Evolutionary conservation across 2,113 vertebrate species (phyloP), one percentile per base, ranked within the genome.

Genomic region (Capricornis sumatraensis): DNA sequence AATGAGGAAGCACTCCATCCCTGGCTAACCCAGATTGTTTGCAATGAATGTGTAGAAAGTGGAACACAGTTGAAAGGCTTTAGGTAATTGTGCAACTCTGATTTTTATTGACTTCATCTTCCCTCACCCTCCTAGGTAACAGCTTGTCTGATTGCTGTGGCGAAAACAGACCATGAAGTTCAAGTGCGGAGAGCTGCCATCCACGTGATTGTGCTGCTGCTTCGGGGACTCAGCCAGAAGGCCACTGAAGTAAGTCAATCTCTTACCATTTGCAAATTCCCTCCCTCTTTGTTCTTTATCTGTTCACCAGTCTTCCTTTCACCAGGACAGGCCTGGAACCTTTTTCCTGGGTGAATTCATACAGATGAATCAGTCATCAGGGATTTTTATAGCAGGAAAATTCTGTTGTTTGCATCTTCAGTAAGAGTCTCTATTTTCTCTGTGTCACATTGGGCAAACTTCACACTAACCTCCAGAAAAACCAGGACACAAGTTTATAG

Each of bases 161-260:
- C 99, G 85, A 99, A 98, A 98, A 99, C 99, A 0, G 99, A 99
- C 97, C 98, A 81, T 6, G 98, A 99, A 94, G 99, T 98, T 0
- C 99, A 99, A 89, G 99, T 99, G 87, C 99, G 99, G 86, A 98
- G 99, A 98, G 99, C 99, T 0, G 99, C 99, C 0, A 98, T 99
- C 89, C 99, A 99, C 0, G 99, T 99, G 83, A 99, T 99, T 89
- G 98, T 99, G 81, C 27, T 99, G 95, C 98, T 99, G 97, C 99
- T 99, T 9, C 99, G 99, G 85, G 99, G 99, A 67, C 99, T 99
- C 94, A 99, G 99, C 21, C 98, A 99, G 84, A 99, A 99, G 98
- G 98, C 99, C 74, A 99, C 99, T 1, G 99, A 99, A 99, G 99
- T 99, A 98, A 98, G 98, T 98, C 86, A 40, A 7, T 33, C 33